Conservation (phyloP, 1,140 invertebrate genomes). For the Dendrolimus kikuchii region DNA sequence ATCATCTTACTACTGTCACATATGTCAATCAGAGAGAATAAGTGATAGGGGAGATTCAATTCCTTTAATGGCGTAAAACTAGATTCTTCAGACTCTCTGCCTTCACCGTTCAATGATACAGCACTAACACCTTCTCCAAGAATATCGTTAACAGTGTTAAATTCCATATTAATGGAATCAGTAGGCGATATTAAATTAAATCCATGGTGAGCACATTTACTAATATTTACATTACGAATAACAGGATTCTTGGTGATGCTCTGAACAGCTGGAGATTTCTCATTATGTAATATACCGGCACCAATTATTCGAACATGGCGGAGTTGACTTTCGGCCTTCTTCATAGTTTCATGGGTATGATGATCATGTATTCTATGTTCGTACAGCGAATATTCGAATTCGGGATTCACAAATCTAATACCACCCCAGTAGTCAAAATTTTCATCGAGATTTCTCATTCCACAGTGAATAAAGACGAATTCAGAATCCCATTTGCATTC, state of each 20-base stretch:
- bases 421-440: conserved; percentile 95
- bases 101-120: conserved; percentile 93
- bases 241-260: conserved; percentile 88
- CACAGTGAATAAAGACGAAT: conserved; percentile 96
- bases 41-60: conserved; percentile 91
- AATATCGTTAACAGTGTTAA: conserved; percentile 85
- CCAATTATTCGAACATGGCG: conserved; percentile 91
- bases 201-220: conserved; percentile 90
- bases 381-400: conserved; percentile 91
- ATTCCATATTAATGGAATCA: conserved; percentile 80
- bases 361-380: conserved; percentile 87
- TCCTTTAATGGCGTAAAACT: conserved; percentile 89
- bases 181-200: conserved; percentile 93
- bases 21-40: conserved; percentile 97
- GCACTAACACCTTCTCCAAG: conserved; percentile 92
- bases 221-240: conserved; percentile 88
- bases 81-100: conserved; percentile 88
- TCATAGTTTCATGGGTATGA: conserved; percentile 80
- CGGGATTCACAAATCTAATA: conserved; percentile 90
- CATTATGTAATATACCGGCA: conserved; percentile 97
- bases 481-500: conserved; percentile 90
- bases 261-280: conserved; percentile 94
- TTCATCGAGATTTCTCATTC: conserved; percentile 80
- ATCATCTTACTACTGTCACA: conserved; percentile 96
- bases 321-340: conserved; percentile 81